Evolutionary conservation across 1,140 invertebrate species (phyloP).

Genomic region (Drosophila ficusphila): DNA sequence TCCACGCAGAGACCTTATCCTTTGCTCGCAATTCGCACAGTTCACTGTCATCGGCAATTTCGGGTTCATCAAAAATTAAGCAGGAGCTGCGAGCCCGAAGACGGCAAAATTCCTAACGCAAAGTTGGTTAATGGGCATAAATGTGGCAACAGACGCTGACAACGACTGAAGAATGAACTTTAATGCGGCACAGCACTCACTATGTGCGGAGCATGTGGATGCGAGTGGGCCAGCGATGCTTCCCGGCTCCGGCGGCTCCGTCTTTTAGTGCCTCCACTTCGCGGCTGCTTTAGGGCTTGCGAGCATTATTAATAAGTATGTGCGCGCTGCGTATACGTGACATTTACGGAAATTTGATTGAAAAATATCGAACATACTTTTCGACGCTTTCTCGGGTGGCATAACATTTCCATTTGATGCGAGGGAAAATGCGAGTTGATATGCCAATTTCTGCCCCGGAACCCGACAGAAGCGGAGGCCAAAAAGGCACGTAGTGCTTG

Average conservation of each 20-base stretch:
- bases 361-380: conserved; percentile 75
- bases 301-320: conserved; percentile 74
- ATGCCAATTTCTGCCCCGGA: conserved; percentile 49
- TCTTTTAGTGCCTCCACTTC: conserved; percentile 10
- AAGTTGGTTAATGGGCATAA: conserved; percentile 78
- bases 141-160: conserved; percentile 66
- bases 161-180: conserved; percentile 68
- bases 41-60: conserved; percentile 75
- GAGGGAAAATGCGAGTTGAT: conserved; percentile 52
- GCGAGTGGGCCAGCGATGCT: conserved; percentile 13
- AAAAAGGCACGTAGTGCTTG: conserved; percentile 41
- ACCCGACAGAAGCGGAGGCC: background rate
- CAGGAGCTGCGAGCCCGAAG: conserved; percentile 13
- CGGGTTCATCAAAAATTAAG: conserved; percentile 76
- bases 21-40: conserved; percentile 41
- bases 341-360: conserved; percentile 81
- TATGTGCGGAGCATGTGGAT: conserved; percentile 1
- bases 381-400: conserved; percentile 39
- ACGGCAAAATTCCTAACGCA: conserved; percentile 46
- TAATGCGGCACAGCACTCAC: conserved; percentile 30
- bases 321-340: conserved; percentile 72
- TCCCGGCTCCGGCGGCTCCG: conserved; percentile 8
- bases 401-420: conserved; percentile 69
- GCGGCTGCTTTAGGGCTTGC: conserved; percentile 11
- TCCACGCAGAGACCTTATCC: conserved; percentile 22